Evolutionary conservation across 2,113 vertebrate genomes (phyloP), one percentile per base, ranked within the genome.

Genomic region (Okapia johnstoni): DNA sequence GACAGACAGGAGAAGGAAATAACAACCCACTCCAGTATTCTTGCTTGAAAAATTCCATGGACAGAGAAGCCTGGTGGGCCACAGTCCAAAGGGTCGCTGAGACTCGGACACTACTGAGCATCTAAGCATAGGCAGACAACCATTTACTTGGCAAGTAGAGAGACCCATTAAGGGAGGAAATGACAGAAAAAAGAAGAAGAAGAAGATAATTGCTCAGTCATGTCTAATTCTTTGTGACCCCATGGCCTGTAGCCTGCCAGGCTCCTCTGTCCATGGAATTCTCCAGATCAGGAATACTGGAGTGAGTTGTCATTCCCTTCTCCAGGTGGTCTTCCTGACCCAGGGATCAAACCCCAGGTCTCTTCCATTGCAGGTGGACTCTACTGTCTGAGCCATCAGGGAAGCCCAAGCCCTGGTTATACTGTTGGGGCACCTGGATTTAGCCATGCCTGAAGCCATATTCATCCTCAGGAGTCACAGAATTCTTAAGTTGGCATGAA

Each of bases 201-300:
- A n/a, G 14, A 17, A n/a, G 33, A 63, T 6, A 14, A 4, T 40
- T 40, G n/a, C 9, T 70, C 66, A 0, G 0, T 70, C 36, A 17
- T 70, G 63, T 70, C n/a, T 1, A 1, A 23, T 19, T 70, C 17
- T 21, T 70, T 40, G 66, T 0, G 0, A 70, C n/a, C 19, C 5
- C 5, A 23, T 40, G 66, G n/a, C 9, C 9, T 70, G 1, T 70
- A 36, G n/a, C 19, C 21, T 5, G n/a, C 66, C 66, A 23, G n/a
- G 66, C 66, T 70, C 66, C n/a, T 40, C n/a, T 70, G n/a, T 40
- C 66, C 66, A 40, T 21, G n/a, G 66, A 70, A 70, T 70, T 70
- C 9, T 40, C 19, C 66, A 19, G 11, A 40, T 70, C n/a, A 40
- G 23, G n/a, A 70, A 40, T 23, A 70, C n/a, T 70, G 10, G n/a